Percentiles rank a stretch among this genome's conserved stretches.
Conservation (phyloP, 2,113 vertebrate genomes). For the Picathartes gymnocephalus region DNA sequence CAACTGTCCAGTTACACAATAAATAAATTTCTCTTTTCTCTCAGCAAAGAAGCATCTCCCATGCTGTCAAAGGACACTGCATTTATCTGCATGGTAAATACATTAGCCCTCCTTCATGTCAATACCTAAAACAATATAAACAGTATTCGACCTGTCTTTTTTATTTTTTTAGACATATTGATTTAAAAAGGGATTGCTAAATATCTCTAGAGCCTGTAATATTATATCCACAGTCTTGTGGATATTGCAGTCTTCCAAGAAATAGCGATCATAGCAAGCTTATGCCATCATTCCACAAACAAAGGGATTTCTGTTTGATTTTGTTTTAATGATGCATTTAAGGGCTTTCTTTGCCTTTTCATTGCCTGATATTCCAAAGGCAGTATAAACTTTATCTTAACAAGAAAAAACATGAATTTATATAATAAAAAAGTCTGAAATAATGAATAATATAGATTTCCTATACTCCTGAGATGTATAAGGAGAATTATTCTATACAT, state of each 20-base stretch:
- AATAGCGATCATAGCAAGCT: not conserved
- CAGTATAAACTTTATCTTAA: not conserved
- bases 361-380: not conserved
- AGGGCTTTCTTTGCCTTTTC: not conserved
- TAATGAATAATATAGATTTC: slow-evolving; percentile 1
- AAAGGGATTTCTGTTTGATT: not conserved
- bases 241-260: not conserved
- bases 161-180: not conserved
- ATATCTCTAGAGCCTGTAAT: not conserved
- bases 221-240: not conserved
- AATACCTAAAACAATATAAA: not conserved
- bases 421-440: not conserved
- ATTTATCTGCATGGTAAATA: not conserved
- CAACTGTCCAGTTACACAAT: not conserved
- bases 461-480: not conserved
- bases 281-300: not conserved
- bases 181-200: not conserved
- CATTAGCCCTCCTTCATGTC: not conserved
- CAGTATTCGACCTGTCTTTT: too few relatives aligned
- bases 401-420: not conserved
- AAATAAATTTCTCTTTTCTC: not conserved
- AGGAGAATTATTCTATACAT: not conserved
- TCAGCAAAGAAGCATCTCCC: not conserved
- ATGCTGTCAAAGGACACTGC: not conserved
- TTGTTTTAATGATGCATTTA: not conserved